Conservation (phyloP, 2,113 vertebrate genomes). For the Ardeotis arabs region DNA sequence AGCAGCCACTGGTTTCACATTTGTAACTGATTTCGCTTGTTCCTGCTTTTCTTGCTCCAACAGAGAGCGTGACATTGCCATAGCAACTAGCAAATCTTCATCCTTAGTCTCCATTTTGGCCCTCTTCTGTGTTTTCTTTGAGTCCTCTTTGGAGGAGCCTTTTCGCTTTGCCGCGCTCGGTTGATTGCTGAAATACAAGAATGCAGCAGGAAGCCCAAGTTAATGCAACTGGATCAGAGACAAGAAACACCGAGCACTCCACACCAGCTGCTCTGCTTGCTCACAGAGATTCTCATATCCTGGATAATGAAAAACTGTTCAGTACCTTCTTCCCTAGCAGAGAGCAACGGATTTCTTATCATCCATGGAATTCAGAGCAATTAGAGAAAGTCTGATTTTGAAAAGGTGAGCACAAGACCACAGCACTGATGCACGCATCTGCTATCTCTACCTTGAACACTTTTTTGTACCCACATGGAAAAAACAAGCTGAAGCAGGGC, state of each 20-base stretch:
- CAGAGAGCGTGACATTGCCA: slow-evolving; percentile 92
- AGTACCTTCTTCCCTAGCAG: neutral
- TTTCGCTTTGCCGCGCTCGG: slow-evolving; percentile 77
- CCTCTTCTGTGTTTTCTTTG: slow-evolving; percentile 78
- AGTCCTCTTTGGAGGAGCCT: slow-evolving; percentile 59
- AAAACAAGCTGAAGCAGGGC: neutral
- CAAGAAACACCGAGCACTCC: neutral
- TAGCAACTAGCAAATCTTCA: slow-evolving; percentile 88
- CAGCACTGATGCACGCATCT: neutral
- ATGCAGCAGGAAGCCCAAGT: slow-evolving; percentile 19
- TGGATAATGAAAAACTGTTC: neutral
- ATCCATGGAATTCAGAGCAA: neutral
- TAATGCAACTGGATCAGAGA: slow-evolving; percentile 10
- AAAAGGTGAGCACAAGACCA: neutral
- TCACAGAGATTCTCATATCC: neutral
- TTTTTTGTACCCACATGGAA: neutral
- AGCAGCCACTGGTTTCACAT: slow-evolving; percentile 44
- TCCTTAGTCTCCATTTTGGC: slow-evolving; percentile 67
- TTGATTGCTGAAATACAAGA: slow-evolving; percentile 60
- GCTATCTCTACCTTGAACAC: neutral
- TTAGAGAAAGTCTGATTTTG: neutral
- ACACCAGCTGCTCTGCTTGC: slow-evolving; percentile 11
- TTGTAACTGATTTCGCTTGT: slow-evolving; percentile 24
- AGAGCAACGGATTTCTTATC: neutral
- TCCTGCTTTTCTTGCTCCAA: slow-evolving; percentile 71